Evolutionary conservation across 1,140 invertebrate genomes (phyloP), one percentile per base, ranked within the genome.

Genomic region (Bradynema listronoti): DNA sequence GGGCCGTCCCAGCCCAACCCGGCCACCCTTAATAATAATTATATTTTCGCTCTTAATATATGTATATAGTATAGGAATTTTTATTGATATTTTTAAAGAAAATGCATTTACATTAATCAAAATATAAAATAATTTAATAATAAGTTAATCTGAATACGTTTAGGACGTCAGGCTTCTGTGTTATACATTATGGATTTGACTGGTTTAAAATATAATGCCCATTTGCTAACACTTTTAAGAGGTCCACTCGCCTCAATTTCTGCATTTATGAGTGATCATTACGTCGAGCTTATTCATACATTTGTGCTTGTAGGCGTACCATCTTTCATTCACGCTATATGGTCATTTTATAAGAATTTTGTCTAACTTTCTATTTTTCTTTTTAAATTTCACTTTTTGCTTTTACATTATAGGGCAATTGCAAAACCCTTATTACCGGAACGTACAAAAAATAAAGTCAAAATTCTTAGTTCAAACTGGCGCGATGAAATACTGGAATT

Each of bases 151-250:
- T 7, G 19, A 61, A 62, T 63, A 22, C 25, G 68, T 65, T 32
- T 16, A 73, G 68, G 68, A 19, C 39, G 68, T 11, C 71, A 77
- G 52, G 62, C 61, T 24, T 72, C 68, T 16, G 61, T 75, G 22
- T 59, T 77, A 43, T 75, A 77, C 45, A 69, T 77, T n/a, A 77
- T 77, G 74, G 74, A 77, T 49, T 53, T 77, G 47, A 63, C 57
- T 43, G 73, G 73, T 14, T 63, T 77, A 6, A 66, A 65, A 16
- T 73, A 58, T 34, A 73, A 78, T 49, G 65, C 53, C 30, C 54
- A 58, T 33, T 53, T 74, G 4, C 52, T 69, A 3, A 62, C 66
- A 11, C 61, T 76, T 25, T 30, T 76, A 7, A 73, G 61, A 16
- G 74, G 74, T 2, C 66, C 75, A 3, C 60, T 77, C 7, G 58